Evolutionary conservation across 2,888 invertebrate genomes (phyloP), one percentile per base, ranked within the genome.

Genomic region (Epirrhoe alternata): DNA sequence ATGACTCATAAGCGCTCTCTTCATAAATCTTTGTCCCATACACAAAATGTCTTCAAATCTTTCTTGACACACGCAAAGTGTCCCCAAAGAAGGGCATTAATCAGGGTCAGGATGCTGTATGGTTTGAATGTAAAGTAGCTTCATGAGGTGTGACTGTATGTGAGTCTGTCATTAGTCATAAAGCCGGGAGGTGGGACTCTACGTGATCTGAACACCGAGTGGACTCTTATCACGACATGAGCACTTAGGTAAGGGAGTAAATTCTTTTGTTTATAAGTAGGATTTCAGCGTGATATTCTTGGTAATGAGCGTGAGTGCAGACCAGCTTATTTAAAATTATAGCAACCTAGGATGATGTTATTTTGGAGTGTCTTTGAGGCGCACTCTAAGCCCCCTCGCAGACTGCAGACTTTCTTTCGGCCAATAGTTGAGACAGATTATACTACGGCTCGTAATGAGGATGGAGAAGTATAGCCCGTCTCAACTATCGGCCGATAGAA

Each of bases 91-190:
- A 87, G 79, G 82, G 85, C 90, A 93, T 93, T 89, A 89, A 92
- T 92, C 92, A 92, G 88, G 84, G 83, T 82, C 86, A 87, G 91
- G 91, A 92, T 86, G 82, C 87, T 78, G 82, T 88, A 87, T 87
- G 89, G 92, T 93, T 92, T 93, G 92, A 92, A 92, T 92, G 91
- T 90, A 91, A 92, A 92, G 86, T 81, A 79, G 77, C 70, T 75
- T 73, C 73, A 74, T 84, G 82, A 88, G 86, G 86, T 86, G 86
- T 78, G 85, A 81, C 78, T 78, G 77, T 83, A 84, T 91, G 88
- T 90, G 92, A 91, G 89, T 89, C 87, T 80, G 86, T 92, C 92
- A 93, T 93, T 92, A 93, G 89, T 93, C 92, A 93, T 92, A 90
- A 89, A 87, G 85, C 85, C 77, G 80, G 79, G 82, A 82, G 81